Base-by-base conservation (phyloP, 2,797 vertebrate species). In the Microcaecilia unicolor region DNA sequence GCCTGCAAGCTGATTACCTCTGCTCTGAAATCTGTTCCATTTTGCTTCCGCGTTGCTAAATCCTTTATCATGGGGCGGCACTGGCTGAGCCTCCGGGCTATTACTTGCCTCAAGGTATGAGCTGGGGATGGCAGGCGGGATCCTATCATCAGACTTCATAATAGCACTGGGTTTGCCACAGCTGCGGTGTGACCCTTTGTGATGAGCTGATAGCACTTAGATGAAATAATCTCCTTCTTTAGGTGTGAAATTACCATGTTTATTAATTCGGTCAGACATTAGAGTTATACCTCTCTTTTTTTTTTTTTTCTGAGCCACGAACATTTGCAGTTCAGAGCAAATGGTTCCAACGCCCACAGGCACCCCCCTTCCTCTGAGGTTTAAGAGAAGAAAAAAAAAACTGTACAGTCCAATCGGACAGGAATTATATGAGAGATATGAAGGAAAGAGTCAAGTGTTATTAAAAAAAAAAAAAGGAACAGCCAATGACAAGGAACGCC, bases 51-150 rank as follows among this genome's bases (percentile, higher is more conserved):
- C 36, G 57, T 67, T 80, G 61, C 77, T 96, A 97, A 97, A 81
- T 90, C 92, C 90, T 95, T 98, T 98, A 98, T 98, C 93, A 90
- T 76, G 78, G 84, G 85, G 84, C 79, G 85, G 88, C 89, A 92
- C 89, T 75, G 88, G 86, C 85, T 84, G 78, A 83, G 93, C 92
- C 92, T 66, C 69, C 72, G 91, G n/a, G 94, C 92, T 83, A 87
- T 84, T 74, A 77, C 67, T 82, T 50, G 88, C 93, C 92, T 71
- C 54, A 59, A 86, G 92, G 87, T 75, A 85, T 73, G 77, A 86
- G 83, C 78, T 33, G 68, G 84, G 78, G 76, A 83, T 74, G 68
- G 76, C 71, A 69, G 77, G 66, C 69, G 70, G 81, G 75, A 81
- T 74, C 80, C 84, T 88, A 86, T 88, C 86, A 82, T 88, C 84